Base-by-base conservation (phyloP, 1,140 invertebrate species). In the Platyscapa corneri region DNA sequence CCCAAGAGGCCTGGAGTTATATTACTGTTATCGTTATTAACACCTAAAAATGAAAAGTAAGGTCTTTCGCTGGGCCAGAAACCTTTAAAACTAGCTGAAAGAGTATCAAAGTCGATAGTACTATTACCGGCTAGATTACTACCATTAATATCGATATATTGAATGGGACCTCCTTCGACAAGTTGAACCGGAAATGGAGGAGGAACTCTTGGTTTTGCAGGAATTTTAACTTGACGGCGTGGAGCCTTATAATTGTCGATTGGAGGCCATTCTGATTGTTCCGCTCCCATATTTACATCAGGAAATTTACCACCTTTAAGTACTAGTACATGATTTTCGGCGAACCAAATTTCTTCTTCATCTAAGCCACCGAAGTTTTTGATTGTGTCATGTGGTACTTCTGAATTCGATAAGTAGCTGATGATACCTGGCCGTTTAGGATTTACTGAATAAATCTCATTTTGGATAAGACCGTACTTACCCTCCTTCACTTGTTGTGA, bases 121-220 rank as follows among this genome's bases (percentile, higher is more conserved):
- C 86, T 90, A 86, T 92, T 91, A 89, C 94, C 93, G 93, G 94
- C 94, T 90, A 93, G 91, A 90, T 93, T 90, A 91, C 94, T 94
- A 88, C 94, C 94, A 90, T 95, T 95, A 90, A 94, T 93, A 65
- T 95, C 95, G 87, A 97, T 94, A 91, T 97, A 95, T 92, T 96
- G 94, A 88, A 97, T 94, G 86, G 97, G 97, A 87, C 96, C 97
- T 84, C 95, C 95, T 87, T 97, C 96, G 88, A 94, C 95, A 89
- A 98, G 95, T 92, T 97, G 96, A 90, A 98, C 95, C 88, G 97
- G 97, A 95, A 98, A 98, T 90, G 97, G 97, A 93, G 97, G 97
- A 91, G 97, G 97, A 88, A 97, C 95, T 91, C 95, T 95, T 0
- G 96, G 96, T 89, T 95, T 95, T 14, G 94, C 89, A 12, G 96